Base-by-base conservation (phyloP, 30 jellyfish, hydroid and myxozoan genomes). In the Turritopsis rubra region DNA sequence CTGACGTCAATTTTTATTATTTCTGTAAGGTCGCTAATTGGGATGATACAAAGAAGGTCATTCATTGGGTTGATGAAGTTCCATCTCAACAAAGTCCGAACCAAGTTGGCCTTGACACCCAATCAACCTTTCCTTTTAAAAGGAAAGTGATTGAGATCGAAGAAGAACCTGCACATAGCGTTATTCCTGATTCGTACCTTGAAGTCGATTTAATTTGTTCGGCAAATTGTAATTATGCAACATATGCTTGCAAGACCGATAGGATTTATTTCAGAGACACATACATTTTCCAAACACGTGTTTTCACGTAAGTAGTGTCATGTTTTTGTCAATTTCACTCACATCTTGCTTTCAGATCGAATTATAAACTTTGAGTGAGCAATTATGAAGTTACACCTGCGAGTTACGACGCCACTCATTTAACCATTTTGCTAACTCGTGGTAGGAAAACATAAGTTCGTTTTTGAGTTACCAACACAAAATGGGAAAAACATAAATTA, bases 11-110 rank as follows among this genome's bases (percentile, higher is more conserved):
- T n/a, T n/a, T n/a, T 29, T 54, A 0, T 68, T 68, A 8, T 68
- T 68, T n/a, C 9, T 68, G 77, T 22, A 23, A 84, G 96, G 94
- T 86, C 54, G 88, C 90, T 9, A 90, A 83, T 23, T 91, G 97
- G 97, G 96, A 91, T 53, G 91, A 91, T 65, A 85, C 94, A 13
- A 87, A 87, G 89, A 88, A 79, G 28, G 86, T 89, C 31, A 92
- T 91, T 23, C 84, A 81, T 71, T 91, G 97, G 97, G 72, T 91
- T 30, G 97, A 91, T 53, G 93, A 71, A 16, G 66, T 65, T 28
- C 22, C 88, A 28, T 60, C 83, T 1, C 68, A 54, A 29, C 85
- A 76, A 28, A 25, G 84, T 21, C 87, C 79, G 21, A 85, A 86
- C 24, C 82, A 79, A 1, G 86, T 66, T 28, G 66, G 54, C 65